These are phyloP conservation scores for Oophaga pumilio DNA, from an alignment of 2,113 vertebrate species.

Conservation along the genomic window DNA sequence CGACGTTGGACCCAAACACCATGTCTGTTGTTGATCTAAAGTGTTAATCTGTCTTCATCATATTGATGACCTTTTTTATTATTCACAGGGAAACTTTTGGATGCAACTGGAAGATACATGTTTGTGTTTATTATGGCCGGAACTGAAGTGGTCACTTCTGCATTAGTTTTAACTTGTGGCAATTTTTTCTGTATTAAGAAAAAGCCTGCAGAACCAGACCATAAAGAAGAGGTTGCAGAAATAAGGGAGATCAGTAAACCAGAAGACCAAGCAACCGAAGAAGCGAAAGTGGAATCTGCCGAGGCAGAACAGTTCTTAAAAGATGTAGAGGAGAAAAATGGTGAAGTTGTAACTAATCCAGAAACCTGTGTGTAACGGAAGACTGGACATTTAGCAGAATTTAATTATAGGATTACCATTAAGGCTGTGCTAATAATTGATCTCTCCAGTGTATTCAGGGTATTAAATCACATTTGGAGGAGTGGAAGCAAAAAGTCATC, in stretches of 20 bases:
- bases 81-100: slow-evolving; percentile 83
- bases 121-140: slow-evolving; percentile 90
- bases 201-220: slow-evolving; percentile 63
- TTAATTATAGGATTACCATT: slow-evolving; percentile 10
- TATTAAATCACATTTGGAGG: neutral
- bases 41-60: neutral
- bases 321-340: slow-evolving; percentile 71
- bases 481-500: neutral
- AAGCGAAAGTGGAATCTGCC: slow-evolving; percentile 64
- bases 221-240: slow-evolving; percentile 66
- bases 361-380: slow-evolving; percentile 77
- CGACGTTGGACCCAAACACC: too few relatives aligned
- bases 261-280: slow-evolving; percentile 63
- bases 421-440: slow-evolving; percentile 49
- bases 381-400: neutral
- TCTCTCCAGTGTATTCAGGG: neutral
- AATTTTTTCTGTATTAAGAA: slow-evolving; percentile 83
- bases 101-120: slow-evolving; percentile 81
- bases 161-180: slow-evolving; percentile 78
- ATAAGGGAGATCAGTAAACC: slow-evolving; percentile 67
- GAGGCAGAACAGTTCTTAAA: slow-evolving; percentile 78
- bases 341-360: slow-evolving; percentile 71
- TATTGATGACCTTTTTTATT: neutral
- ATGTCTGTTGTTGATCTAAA: neutral
- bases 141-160: slow-evolving; percentile 80